Conservation (phyloP, 2,797 vertebrate species). For the Choloepus didactylus region DNA sequence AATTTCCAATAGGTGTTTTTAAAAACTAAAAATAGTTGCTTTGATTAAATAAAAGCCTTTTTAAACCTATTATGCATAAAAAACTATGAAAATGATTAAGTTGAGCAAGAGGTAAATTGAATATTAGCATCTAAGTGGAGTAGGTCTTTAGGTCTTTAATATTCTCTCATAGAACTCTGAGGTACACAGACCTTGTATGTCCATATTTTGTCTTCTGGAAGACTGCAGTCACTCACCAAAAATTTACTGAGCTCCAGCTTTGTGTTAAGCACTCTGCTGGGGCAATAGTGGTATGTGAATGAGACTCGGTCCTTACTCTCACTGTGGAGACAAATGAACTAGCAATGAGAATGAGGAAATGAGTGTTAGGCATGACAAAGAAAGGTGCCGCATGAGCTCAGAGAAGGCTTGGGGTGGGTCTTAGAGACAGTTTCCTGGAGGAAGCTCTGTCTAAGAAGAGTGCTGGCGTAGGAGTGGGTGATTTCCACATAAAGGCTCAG, state of each 20-base stretch:
- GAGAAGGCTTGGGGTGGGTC: neutral
- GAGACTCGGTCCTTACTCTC: neutral
- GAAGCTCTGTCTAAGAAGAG: neutral
- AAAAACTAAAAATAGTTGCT: slow-evolving; percentile 53
- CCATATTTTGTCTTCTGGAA: slow-evolving; percentile 2
- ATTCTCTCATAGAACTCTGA: neutral
- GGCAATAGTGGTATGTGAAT: neutral
- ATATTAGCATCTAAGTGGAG: neutral
- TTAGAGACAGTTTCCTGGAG: neutral
- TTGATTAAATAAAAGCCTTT: neutral
- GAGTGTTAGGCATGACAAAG: neutral
- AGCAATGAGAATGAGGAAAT: neutral
- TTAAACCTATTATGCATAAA: neutral
- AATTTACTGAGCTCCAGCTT: neutral
- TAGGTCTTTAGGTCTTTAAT: slow-evolving; percentile 36
- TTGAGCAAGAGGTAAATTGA: slow-evolving; percentile 32
- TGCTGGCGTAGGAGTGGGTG: neutral
- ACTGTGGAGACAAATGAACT: neutral
- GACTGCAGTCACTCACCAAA: neutral
- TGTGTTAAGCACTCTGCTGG: neutral
- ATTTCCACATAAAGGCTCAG: neutral
- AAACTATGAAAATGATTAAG: neutral
- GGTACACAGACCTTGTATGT: neutral
- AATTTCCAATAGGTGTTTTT: neutral
- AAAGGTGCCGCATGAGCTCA: neutral